Conservation (phyloP, 64 coral and sea anemone species). For the Astreopora myriophthalma region DNA sequence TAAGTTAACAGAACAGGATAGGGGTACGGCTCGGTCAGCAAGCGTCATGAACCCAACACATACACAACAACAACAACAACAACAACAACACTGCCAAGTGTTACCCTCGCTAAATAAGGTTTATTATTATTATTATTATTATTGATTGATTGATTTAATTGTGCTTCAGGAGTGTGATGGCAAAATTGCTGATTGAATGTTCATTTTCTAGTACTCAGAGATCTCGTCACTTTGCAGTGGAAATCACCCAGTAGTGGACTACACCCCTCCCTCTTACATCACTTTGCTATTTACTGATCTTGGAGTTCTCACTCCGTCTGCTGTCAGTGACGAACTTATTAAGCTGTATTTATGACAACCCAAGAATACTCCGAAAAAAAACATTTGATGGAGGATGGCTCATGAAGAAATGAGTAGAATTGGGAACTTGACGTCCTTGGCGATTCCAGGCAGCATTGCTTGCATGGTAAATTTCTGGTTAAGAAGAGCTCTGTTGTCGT, state of each 20-base stretch:
- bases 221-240: not conserved
- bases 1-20: too few relatives aligned
- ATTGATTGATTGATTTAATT: too few relatives aligned
- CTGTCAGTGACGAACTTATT: conserved; percentile 96
- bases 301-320: conserved; percentile 92
- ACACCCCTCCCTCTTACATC: conserved; percentile 95
- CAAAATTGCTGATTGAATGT: too few relatives aligned
- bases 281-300: conserved; percentile 95
- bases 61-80: too few relatives aligned
- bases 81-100: too few relatives aligned
- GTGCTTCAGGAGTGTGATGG: not conserved
- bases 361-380: not conserved
- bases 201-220: conserved; percentile 19
- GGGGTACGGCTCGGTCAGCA: too few relatives aligned
- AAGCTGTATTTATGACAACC: conserved; percentile 92
- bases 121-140: too few relatives aligned
- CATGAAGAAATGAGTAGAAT: not conserved
- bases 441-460: not conserved
- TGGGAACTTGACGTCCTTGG: not conserved
- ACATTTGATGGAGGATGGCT: too few relatives aligned
- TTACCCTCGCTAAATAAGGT: too few relatives aligned
- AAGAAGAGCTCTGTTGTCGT: too few relatives aligned
- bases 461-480: not conserved
- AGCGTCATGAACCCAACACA: too few relatives aligned
- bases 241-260: conserved; percentile 90